A percentile compares a stretch with the other conserved stretches of the same genome.
Conservation (phyloP, 2,888 invertebrate genomes). For the Cheilosia impressa region DNA sequence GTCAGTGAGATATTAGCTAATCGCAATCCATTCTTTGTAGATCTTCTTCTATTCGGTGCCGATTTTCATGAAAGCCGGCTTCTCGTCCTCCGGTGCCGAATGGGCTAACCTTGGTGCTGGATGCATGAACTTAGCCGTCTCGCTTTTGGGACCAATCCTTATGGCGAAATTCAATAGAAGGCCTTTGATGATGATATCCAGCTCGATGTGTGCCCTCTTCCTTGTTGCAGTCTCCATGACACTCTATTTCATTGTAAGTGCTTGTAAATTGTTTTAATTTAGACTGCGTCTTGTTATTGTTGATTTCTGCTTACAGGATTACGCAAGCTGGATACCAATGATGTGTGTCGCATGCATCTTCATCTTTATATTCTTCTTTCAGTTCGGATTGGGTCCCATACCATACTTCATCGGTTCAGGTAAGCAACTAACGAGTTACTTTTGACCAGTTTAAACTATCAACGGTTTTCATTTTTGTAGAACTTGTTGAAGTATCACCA, state of each 20-base stretch:
- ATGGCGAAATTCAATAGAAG: conserved; percentile 88
- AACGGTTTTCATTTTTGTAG: conserved; percentile 81
- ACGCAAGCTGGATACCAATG: conserved; percentile 87
- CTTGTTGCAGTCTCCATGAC: conserved; percentile 86
- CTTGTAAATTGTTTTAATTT: background rate
- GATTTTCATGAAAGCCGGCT: conserved; percentile 89
- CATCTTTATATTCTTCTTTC: conserved; percentile 90
- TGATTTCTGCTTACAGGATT: conserved; percentile 82
- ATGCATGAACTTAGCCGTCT: conserved; percentile 87
- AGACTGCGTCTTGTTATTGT: background rate
- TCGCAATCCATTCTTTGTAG: conserved; percentile 61
- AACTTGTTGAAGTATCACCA: conserved; percentile 92
- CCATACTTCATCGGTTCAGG: conserved; percentile 93
- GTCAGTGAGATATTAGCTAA: background rate
- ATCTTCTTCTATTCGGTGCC: conserved; percentile 91
- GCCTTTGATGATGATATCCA: conserved; percentile 87
- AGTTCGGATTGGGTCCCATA: conserved; percentile 93
- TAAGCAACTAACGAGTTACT: conserved; percentile 78
- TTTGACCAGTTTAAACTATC: background rate
- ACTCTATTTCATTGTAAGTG: conserved; percentile 87
- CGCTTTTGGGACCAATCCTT: conserved; percentile 86
- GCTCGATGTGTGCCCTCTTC: conserved; percentile 85
- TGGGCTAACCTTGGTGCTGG: conserved; percentile 92
- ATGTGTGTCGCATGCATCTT: conserved; percentile 88
- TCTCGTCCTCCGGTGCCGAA: conserved; percentile 85